Percentiles rank a stretch among this genome's conserved stretches.
Conservation (phyloP, 2,888 invertebrate species). For the Drosophila pullipes region DNA sequence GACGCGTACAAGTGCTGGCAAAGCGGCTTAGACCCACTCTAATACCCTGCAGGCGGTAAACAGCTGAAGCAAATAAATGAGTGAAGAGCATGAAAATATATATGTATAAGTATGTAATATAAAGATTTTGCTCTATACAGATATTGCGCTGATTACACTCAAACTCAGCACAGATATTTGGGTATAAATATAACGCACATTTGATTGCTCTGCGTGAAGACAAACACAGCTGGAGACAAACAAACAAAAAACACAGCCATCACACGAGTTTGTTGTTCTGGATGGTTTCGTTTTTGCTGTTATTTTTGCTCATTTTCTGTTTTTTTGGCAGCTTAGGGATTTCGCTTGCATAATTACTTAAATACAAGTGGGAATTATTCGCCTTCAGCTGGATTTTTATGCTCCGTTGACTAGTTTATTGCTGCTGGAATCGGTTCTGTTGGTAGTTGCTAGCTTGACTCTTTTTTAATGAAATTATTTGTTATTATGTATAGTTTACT, state of each 20-base stretch:
- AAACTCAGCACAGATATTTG: slow-evolving; percentile 12
- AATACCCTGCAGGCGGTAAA: not conserved
- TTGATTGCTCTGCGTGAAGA: slow-evolving; percentile 34
- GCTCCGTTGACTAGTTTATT: slow-evolving; percentile 43
- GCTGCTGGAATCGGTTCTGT: slow-evolving; percentile 5
- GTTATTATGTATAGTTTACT: slow-evolving; percentile 53
- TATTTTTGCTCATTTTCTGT: slow-evolving; percentile 1
- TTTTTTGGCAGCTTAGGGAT: slow-evolving; percentile 43
- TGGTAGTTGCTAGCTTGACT: slow-evolving; percentile 19
- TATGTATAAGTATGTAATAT: not conserved
- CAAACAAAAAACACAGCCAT: slow-evolving; percentile 1
- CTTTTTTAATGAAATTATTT: slow-evolving; percentile 68
- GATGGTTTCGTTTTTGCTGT: slow-evolving; percentile 1
- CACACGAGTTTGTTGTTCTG: slow-evolving; percentile 13
- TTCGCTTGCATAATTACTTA: slow-evolving; percentile 70
- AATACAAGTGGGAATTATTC: slow-evolving; percentile 72
- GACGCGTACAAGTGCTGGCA: slow-evolving; percentile 5
- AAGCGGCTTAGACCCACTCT: slow-evolving; percentile 20
- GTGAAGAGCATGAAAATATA: not conserved
- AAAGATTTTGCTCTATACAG: not conserved
- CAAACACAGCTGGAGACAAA: slow-evolving; percentile 13
- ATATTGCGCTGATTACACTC: slow-evolving; percentile 2
- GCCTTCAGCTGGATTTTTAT: slow-evolving; percentile 49
- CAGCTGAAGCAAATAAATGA: not conserved
- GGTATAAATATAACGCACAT: slow-evolving; percentile 30